Evolutionary conservation across 2,113 vertebrate species (phyloP), one percentile per base, ranked within the genome.

Genomic region (Strix uralensis): DNA sequence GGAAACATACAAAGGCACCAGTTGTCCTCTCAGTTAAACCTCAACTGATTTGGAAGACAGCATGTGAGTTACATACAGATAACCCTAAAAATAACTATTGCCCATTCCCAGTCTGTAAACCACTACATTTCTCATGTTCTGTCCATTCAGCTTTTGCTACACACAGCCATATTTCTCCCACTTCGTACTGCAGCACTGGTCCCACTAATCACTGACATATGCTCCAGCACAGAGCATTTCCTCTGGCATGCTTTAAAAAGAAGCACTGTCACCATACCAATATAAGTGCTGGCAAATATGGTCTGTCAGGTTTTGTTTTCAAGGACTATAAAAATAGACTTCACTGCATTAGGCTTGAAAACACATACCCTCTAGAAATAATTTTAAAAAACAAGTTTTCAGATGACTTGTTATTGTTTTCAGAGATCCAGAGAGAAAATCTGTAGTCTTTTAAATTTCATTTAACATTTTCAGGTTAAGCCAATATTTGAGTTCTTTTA

Each of bases 241-340:
- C 94, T 96, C 95, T 57, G 85, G 77, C 58, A 73, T 70, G 81
- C 93, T 96, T 81, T 62, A 89, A 80, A 95, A 91, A 90, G 92
- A 51, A 96, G 94, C 78, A 42, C 69, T 90, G 81, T 72, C 82
- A 83, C 93, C 32, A 96, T n/a, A 92, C 92, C 72, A 91, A 85
- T 77, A 5, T 30, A 81, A 94, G 78, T 71, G 89, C 77, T 90
- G 96, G 95, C 97, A 97, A 96, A 98, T 81, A 83, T 5, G 88
- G 89, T 91, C 97, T 94, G 86, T 96, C 85, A 80, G 94, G 65
- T 95, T 94, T 94, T 92, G 91, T 94, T 97, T 96, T 97, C 94
- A 87, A 92, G 82, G 88, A 72, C 71, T 93, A 75, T 87, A 97
- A 98, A 98, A 97, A 98, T 61, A 98, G 96, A 92, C 72, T 78